Conservation (phyloP, 1,140 invertebrate species). For the Zaprionus davidi region DNA sequence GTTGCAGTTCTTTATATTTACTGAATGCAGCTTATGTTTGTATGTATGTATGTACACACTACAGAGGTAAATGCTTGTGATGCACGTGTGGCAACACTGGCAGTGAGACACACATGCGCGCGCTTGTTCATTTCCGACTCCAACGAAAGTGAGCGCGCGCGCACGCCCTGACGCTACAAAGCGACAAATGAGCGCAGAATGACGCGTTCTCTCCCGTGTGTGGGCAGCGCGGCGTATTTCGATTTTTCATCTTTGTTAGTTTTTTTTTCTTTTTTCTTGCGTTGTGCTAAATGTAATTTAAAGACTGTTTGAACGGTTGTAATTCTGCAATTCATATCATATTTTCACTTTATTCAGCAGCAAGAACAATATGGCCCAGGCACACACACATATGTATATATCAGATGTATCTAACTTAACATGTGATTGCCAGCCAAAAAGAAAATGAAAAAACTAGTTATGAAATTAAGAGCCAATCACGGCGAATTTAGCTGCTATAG, state of each 20-base stretch:
- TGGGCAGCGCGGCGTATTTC: constrained; percentile 36
- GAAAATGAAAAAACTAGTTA: constrained; percentile 38
- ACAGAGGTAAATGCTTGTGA: neutral
- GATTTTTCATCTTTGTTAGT: constrained; percentile 21
- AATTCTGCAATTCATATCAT: neutral
- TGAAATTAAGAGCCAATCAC: constrained; percentile 30
- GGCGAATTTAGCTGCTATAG: constrained; percentile 21
- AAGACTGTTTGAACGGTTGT: neutral
- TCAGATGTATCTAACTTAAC: constrained; percentile 4
- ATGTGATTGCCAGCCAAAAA: constrained; percentile 30
- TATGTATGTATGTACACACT: constrained; percentile 8
- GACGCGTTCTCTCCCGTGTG: constrained; percentile 26
- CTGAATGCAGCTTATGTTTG: constrained; percentile 1
- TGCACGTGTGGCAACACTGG: constrained; percentile 46
- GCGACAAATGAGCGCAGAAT: constrained; percentile 43
- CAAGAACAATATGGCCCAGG: constrained; percentile 16
- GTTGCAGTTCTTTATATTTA: constrained; percentile 15
- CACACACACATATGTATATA: neutral
- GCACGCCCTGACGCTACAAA: constrained; percentile 39
- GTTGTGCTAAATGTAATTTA: constrained; percentile 33
- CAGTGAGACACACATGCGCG: constrained; percentile 22
- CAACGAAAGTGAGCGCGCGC: constrained; percentile 25
- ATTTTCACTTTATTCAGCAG: constrained; percentile 7
- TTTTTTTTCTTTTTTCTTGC: constrained; percentile 14
- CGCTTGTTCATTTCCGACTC: constrained; percentile 7